Base-by-base conservation (phyloP, 2,888 invertebrate species). In the Cephonodes hylas region DNA sequence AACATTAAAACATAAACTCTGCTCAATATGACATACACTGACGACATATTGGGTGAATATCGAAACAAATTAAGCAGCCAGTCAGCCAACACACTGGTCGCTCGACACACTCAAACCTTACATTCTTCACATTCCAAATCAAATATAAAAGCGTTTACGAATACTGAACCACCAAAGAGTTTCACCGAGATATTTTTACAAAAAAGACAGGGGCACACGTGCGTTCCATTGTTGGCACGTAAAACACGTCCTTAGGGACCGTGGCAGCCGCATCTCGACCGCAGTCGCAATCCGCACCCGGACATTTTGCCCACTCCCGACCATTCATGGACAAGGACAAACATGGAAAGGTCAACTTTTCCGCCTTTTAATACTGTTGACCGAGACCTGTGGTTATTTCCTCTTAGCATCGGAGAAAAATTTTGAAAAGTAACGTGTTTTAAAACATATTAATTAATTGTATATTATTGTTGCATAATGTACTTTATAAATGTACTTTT, bases 251-350 rank as follows among this genome's bases (percentile, higher is more conserved):
- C 53, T 27, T 53, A 20, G 31, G 18, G 53, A 31, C 10, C 15
- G 2, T 13, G n/a, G 22, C 20, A 6, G 18, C 53, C 53, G 27
- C 53, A 53, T 53, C 27, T 27, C 53, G 10, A 53, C 53, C 53
- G 31, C 53, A 53, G 53, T 53, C 15, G 48, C 48, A 15, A 27
- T n/a, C 53, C 53, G 53, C 53, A 31, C 53, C 53, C 53, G 53
- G 10, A 15, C 31, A 53, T 31, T 53, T 31, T 53, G 31, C 53
- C 53, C 31, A 5, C 31, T 15, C 18, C 8, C 10, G 27, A 53
- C 25, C 25, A 48, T 15, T 18, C 18, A 31, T 27, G 27, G 27
- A 45, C 45, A 45, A 45, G 45, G 45, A 31, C 53, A 31, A 53
- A 53, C 53, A 53, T 27, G 53, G 25, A 31, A 53, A 27, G 31